Evolutionary conservation across 2,797 vertebrate species (phyloP), one percentile per base, ranked within the genome.

Genomic region (Molothrus ater): DNA sequence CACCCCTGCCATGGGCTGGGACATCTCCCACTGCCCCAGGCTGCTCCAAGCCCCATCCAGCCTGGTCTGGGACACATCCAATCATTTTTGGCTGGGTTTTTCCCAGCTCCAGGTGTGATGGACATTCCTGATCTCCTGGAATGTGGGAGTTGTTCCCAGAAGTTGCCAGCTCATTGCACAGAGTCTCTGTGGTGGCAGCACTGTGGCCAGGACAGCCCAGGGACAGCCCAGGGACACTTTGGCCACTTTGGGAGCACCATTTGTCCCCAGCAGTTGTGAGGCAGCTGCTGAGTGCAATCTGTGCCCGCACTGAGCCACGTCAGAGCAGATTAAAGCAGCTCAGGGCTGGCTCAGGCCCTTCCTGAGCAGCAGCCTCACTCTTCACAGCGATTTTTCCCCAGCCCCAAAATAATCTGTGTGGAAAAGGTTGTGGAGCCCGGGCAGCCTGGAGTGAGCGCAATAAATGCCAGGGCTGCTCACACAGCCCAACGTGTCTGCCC

Each of bases 351-450:
- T 14, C 26, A 36, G 78, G 32, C 47, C 60, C 59, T 34, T 25
- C 25, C 40, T 25, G 6, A 75, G 69, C 25, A 65, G n/a, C 84
- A 69, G 42, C 28, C 20, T 34, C 9, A 20, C 63, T 21, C 24
- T 29, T 81, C 66, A n/a, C 64, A 61, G 71, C 53, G 4, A 24
- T 42, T 29, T 51, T 22, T 22, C 2, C 59, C 45, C 57, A 12
- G 34, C 43, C 72, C 73, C 86, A 32, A n/a, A 89, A 91, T 54
- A 50, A 89, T 32, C n/a, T 79, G 42, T 31, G 63, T 85, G 84
- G 90, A 61, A 89, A 90, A 92, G 60, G 68, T 9, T 48, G 66
- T 51, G 4, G 25, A n/a, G 11, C 12, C 64, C 32, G 5, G 60
- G 63, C 78, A 29, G 88, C 17, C 88, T 17, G 76, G 72, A 93